Conservation (phyloP, 2,113 vertebrate species). For the Spilogale gracilis region DNA sequence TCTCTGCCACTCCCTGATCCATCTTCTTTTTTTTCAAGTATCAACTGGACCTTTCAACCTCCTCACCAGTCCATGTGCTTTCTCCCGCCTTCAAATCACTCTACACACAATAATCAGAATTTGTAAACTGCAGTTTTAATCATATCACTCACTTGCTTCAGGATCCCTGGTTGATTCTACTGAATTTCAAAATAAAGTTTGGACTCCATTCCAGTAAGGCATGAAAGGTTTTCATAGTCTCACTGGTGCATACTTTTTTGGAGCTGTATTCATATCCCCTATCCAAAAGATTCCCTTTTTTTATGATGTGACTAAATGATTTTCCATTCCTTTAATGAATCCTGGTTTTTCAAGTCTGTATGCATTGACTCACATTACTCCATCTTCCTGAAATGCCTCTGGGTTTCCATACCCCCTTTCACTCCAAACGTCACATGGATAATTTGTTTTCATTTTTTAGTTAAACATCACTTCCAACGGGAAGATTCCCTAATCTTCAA, state of each 20-base stretch:
- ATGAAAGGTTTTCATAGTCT: not conserved
- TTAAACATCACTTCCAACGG: not conserved
- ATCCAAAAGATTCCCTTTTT: not conserved
- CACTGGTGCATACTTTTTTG: not conserved
- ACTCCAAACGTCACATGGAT: not conserved
- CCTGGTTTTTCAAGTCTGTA: not conserved
- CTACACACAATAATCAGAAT: not conserved
- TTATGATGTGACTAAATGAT: not conserved
- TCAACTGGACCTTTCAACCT: not conserved
- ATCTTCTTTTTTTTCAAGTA: not conserved
- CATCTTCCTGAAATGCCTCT: not conserved
- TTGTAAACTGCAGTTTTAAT: not conserved
- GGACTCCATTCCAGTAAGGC: not conserved
- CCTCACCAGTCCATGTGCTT: not conserved
- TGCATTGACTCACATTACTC: not conserved
- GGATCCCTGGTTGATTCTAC: not conserved
- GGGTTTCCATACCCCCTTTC: not conserved
- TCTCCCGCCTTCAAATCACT: not conserved
- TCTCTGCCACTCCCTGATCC: not conserved
- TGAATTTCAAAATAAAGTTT: not conserved
- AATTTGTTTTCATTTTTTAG: not conserved
- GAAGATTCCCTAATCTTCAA: not conserved
- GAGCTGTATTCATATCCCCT: not conserved
- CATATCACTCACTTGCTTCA: not conserved
- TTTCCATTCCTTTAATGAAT: not conserved